Evolutionary conservation across 2,113 vertebrate genomes (phyloP).

Genomic region (Rhabdomys dilectus): DNA sequence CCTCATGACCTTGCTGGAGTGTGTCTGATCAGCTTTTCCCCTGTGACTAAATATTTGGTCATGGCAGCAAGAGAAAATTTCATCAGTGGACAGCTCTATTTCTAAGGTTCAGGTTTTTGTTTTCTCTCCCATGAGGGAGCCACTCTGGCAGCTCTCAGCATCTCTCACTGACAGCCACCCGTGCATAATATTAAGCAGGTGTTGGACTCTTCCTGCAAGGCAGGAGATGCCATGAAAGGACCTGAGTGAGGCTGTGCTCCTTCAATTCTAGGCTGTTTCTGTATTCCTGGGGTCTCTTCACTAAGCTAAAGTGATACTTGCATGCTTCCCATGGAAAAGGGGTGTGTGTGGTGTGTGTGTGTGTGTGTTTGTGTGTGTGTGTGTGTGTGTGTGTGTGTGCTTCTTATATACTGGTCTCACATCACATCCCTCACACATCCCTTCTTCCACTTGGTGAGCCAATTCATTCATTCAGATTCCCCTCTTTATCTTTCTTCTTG

Average conservation of each 20-base stretch:
- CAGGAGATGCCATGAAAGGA: background rate
- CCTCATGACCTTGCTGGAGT: constrained; percentile 30
- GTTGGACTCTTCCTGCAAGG: background rate
- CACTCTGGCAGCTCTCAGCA: background rate
- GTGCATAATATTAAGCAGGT: background rate
- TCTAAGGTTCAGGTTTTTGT: constrained; percentile 14
- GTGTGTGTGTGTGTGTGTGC: accelerated
- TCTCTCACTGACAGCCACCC: background rate
- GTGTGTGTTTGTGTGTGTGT: too few species aligned
- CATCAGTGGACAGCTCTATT: constrained; percentile 50
- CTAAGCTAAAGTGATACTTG: background rate
- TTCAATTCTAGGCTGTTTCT: background rate
- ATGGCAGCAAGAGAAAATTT: constrained; percentile 25
- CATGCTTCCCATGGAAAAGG: background rate
- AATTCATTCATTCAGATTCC: background rate
- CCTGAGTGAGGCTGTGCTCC: background rate
- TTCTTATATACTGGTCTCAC: background rate
- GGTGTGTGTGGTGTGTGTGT: background rate
- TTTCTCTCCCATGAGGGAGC: background rate
- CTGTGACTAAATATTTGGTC: constrained; percentile 62
- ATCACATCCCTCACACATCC: background rate
- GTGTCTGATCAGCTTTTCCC: constrained; percentile 48
- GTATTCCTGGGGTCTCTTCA: background rate
- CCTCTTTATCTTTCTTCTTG: background rate
- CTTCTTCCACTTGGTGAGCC: background rate